These are phyloP conservation scores for Pangasius krempfi DNA, from an alignment of 2,797 vertebrate genomes.

Conservation along the genomic window DNA sequence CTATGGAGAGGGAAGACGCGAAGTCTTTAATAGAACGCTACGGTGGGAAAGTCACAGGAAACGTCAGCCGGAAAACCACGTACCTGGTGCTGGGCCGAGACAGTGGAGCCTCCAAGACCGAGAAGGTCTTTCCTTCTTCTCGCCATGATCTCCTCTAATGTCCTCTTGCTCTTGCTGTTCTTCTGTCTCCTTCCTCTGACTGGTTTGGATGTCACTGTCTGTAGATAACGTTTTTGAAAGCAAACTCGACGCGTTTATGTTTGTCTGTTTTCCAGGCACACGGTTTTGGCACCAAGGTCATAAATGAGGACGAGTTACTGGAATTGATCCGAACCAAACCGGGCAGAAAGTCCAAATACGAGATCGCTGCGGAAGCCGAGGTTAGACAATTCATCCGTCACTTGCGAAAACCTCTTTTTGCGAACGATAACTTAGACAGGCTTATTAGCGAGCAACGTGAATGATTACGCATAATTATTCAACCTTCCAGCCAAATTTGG, in stretches of 20 bases:
- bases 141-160: neutral
- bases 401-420: neutral
- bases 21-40: conserved; percentile 93
- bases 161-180: neutral
- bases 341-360: conserved; percentile 95
- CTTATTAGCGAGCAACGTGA: neutral
- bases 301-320: conserved; percentile 91
- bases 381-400: conserved; percentile 58
- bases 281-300: conserved; percentile 85
- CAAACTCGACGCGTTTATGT: neutral
- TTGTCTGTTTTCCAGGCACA: conserved; percentile 78
- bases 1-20: conserved; percentile 91
- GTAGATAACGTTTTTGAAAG: neutral
- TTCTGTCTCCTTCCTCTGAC: neutral
- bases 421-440: neutral
- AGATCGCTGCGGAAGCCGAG: conserved; percentile 89
- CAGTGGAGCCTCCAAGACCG: conserved; percentile 86
- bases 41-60: conserved; percentile 94
- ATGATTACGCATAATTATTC: neutral
- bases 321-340: conserved; percentile 91
- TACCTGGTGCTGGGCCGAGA: conserved; percentile 93
- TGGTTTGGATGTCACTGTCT: neutral
- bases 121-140: conserved; percentile 79
- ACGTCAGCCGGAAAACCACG: conserved; percentile 92
- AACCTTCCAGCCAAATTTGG: neutral